A percentile compares a stretch with the other conserved stretches of the same genome.
Evolutionary conservation across 2,797 vertebrate genomes (phyloP).

Genomic region (Danionella dracula): DNA sequence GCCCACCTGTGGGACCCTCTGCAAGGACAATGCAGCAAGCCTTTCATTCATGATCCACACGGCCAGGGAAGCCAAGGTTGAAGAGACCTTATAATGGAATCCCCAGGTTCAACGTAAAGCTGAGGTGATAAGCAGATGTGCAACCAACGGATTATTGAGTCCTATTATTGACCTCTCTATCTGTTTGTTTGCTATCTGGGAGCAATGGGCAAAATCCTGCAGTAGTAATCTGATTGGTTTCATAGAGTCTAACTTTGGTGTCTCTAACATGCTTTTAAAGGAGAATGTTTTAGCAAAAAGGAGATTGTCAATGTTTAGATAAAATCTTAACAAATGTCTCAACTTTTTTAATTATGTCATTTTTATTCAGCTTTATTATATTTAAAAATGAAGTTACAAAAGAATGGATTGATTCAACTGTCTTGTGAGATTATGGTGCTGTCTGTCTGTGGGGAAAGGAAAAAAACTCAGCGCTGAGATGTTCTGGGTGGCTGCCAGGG

Average conservation of each 20-base stretch:
- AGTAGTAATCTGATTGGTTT: constrained; percentile 29
- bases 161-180: constrained; percentile 68
- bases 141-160: constrained; percentile 62
- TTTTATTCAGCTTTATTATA: too few relatives aligned
- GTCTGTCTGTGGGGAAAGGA: background rate
- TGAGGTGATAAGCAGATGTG: constrained; percentile 64
- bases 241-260: background rate
- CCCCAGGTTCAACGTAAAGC: constrained; percentile 50
- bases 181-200: constrained; percentile 62
- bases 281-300: too few relatives aligned
- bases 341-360: too few relatives aligned
- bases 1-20: constrained; percentile 29
- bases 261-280: background rate
- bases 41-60: constrained; percentile 32
- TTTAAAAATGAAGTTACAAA: too few relatives aligned
- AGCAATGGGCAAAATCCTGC: constrained; percentile 52
- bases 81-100: constrained; percentile 47
- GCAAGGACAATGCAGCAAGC: constrained; percentile 39
- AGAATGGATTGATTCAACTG: too few relatives aligned
- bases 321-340: too few relatives aligned
- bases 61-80: background rate
- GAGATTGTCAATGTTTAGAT: too few relatives aligned
- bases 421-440: too few relatives aligned
- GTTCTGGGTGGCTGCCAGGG: constrained; percentile 19
- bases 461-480: background rate